These are phyloP conservation scores for Ariopsis seemanni DNA, from an alignment of 2,113 vertebrate genomes.

Conservation along the genomic window DNA sequence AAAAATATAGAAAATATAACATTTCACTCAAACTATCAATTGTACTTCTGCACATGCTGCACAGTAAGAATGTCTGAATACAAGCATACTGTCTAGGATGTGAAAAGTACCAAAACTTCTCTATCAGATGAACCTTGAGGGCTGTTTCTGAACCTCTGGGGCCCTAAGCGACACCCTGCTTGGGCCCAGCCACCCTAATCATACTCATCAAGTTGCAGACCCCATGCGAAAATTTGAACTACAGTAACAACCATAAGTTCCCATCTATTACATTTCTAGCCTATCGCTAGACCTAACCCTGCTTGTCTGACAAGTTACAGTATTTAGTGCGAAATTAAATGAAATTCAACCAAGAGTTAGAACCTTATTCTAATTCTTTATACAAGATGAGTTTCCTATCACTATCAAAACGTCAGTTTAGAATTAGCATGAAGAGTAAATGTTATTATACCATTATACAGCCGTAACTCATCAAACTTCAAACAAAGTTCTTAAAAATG, in stretches of 20 bases:
- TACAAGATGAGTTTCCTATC: not conserved
- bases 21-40: not conserved
- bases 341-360: not conserved
- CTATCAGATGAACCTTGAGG: not conserved
- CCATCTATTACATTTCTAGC: not conserved
- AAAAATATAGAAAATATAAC: not conserved
- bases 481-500: not conserved
- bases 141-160: not conserved
- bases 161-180: not conserved
- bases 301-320: not conserved
- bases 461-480: not conserved
- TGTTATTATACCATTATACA: not conserved
- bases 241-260: not conserved
- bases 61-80: not conserved
- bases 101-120: not conserved
- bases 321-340: not conserved
- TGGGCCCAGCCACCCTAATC: not conserved
- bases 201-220: not conserved
- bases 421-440: not conserved
- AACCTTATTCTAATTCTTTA: not conserved
- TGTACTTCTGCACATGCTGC: not conserved
- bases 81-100: not conserved
- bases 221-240: not conserved
- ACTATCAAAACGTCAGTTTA: not conserved
- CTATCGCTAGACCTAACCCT: not conserved